Base-by-base conservation (phyloP, 1,140 invertebrate species). In the Holcopasites calliopsidis region DNA sequence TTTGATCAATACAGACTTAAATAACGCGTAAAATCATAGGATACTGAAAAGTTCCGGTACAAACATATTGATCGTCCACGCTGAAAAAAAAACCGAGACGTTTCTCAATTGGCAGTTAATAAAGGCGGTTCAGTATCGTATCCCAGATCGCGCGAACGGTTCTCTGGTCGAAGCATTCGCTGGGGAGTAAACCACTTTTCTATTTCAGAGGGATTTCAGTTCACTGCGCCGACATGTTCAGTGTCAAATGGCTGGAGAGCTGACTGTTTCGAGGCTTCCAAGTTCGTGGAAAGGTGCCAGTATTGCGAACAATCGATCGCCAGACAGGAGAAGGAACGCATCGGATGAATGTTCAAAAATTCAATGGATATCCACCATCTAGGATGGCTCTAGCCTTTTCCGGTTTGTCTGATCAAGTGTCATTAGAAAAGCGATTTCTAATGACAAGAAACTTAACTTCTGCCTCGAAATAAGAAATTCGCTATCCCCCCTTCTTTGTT, bases 211-310 rank as follows among this genome's bases (percentile, higher is more conserved):
- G 61, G 61, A 74, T 74, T 74, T 64, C 71, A 44, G 61, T 55
- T 65, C 61, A 40, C 50, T 55, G 71, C 28, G 11, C 21, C 49
- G 71, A 65, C 60, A 42, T 74, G 71, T 74, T 65, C 42, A 26
- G 71, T 66, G 71, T 74, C 71, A 74, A 74, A 74, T 66, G 60
- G 35, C 70, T n/a, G 71, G 38, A 40, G 33, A 38, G 69, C 44
- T 23, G 57, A 64, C 70, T 54, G 49, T 73, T 64, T 52, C 60
- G 70, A 55, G 60, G 70, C 49, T 73, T 52, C 60, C 60, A 54
- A 73, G 70, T 73, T 65, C 21, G 49, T 73, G 70, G 70, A 73
- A 73, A 55, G 65, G 49, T 73, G 60, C 60, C 60, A 73, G 70
- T 54, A 42, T 31, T 60, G 47, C 47, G 26, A 42, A 28, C 44